These are phyloP conservation scores for Campoletis sonorensis DNA, from an alignment of 1,140 invertebrate species.

Conservation along the genomic window DNA sequence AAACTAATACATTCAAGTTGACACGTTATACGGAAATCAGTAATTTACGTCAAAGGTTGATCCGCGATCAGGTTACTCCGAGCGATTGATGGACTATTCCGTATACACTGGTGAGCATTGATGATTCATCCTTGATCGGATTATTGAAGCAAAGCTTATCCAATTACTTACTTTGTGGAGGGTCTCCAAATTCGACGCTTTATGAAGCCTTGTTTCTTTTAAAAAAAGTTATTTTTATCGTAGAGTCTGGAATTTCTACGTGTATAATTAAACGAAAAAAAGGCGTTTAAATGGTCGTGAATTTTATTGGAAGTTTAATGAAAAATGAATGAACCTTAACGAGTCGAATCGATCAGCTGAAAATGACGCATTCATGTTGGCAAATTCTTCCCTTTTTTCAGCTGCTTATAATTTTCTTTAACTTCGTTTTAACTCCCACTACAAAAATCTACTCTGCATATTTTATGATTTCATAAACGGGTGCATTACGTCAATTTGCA, in stretches of 20 bases:
- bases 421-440: conserved; percentile 33
- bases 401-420: too few species aligned
- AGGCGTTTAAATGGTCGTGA: too few species aligned
- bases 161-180: not conserved
- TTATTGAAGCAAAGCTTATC: not conserved
- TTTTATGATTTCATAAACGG: conserved; percentile 64
- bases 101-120: not conserved
- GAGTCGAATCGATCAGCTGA: too few species aligned
- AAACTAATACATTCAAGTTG: not conserved
- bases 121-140: not conserved
- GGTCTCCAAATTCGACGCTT: not conserved
- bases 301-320: too few species aligned
- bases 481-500: conserved; percentile 60
- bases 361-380: too few species aligned
- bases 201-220: not conserved
- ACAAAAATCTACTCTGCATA: conserved; percentile 49
- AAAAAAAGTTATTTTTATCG: too few species aligned
- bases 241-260: too few species aligned
- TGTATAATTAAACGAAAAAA: too few species aligned
- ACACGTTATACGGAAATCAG: not conserved
- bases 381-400: too few species aligned
- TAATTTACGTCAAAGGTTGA: conserved; percentile 7
- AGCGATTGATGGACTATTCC: not conserved
- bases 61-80: conserved; percentile 1
- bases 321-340: too few species aligned